These are phyloP conservation scores for Micrasema longulum DNA, from an alignment of 1,140 invertebrate species.

Conservation along the genomic window DNA sequence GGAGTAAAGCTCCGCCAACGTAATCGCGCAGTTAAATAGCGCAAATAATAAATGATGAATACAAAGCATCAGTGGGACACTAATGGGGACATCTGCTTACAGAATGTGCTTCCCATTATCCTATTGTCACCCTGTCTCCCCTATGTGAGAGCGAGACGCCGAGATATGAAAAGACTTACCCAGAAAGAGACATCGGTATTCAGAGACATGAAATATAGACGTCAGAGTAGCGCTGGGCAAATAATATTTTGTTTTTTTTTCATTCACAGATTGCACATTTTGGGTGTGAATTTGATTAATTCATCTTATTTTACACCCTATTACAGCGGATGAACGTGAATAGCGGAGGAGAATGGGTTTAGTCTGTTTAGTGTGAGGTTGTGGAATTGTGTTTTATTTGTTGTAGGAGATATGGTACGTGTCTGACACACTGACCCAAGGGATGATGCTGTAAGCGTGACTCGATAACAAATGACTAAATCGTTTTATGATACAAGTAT, in stretches of 20 bases:
- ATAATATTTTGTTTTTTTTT: conserved; percentile 42
- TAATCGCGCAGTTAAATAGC: conserved; percentile 41
- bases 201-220: conserved; percentile 44
- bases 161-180: neutral
- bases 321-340: too few species aligned
- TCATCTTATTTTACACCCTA: conserved; percentile 49
- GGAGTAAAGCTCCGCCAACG: conserved; percentile 13
- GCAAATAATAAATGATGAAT: conserved; percentile 46
- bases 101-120: conserved; percentile 46
- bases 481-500: conserved; percentile 21
- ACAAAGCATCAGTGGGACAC: conserved; percentile 46
- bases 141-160: conserved; percentile 26
- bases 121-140: conserved; percentile 45
- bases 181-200: conserved; percentile 15
- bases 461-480: conserved; percentile 18
- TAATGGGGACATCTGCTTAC: conserved; percentile 49
- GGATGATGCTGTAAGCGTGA: conserved; percentile 22
- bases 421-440: conserved; percentile 15
- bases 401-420: conserved; percentile 29
- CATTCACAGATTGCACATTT: conserved; percentile 45
- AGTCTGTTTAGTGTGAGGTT: conserved; percentile 31
- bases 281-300: conserved; percentile 49
- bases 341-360: conserved; percentile 18
- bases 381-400: conserved; percentile 26
- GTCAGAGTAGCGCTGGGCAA: conserved; percentile 37